Conservation (phyloP, 2,888 invertebrate species). For the Sphinx pinastri region DNA sequence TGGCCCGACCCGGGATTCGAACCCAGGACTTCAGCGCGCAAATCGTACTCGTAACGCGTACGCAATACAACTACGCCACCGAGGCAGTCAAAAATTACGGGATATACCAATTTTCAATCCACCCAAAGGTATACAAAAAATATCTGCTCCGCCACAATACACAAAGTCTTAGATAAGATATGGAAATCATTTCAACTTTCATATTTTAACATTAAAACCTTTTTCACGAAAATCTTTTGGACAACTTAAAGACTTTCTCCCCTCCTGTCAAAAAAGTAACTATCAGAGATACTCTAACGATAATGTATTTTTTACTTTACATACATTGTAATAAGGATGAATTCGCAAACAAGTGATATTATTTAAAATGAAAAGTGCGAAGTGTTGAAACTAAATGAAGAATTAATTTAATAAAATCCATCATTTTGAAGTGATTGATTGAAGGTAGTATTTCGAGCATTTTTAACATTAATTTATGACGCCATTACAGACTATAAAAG, state of each 20-base stretch:
- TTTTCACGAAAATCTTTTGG: not conserved
- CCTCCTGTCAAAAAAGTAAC: not conserved
- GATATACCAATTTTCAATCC: no score
- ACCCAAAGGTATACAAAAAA: no score
- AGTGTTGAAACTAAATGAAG: not conserved
- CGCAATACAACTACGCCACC: no score
- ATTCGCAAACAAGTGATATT: not conserved
- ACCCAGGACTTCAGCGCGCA: no score
- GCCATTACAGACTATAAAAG: no score
- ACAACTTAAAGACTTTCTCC: not conserved
- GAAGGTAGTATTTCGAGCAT: conserved; percentile 1
- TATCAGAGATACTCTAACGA: not conserved
- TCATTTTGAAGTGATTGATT: conserved; percentile 18
- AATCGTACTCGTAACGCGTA: no score
- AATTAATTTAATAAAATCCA: conserved; percentile 11
- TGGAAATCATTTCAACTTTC: not conserved
- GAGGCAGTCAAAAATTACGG: no score
- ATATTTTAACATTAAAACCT: not conserved
- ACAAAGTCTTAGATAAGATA: no score
- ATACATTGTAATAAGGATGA: not conserved
- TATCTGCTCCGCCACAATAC: no score
- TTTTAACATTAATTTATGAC: not conserved
- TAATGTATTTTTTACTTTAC: not conserved
- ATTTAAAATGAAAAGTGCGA: not conserved
- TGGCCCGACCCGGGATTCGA: no score